Evolutionary conservation across 2,113 vertebrate genomes (phyloP).

Genomic region (Channa argus): DNA sequence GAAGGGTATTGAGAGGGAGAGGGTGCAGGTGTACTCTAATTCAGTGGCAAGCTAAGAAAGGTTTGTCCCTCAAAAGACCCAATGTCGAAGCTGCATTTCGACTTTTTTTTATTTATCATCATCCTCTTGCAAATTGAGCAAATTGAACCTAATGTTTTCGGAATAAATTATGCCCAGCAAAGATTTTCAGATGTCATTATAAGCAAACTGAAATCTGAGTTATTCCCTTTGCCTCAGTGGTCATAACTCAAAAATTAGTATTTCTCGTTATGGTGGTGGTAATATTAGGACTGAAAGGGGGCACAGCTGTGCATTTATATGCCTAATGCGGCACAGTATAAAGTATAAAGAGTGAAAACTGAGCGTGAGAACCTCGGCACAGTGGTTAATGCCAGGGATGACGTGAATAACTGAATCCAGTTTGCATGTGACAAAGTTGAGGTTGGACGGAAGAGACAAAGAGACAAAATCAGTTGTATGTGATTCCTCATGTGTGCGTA

Average conservation of each 20-base stretch:
- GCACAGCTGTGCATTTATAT: background rate
- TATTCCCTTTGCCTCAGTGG: constrained; percentile 7
- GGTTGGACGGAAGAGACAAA: too few species aligned
- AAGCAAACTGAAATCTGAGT: constrained; percentile 1
- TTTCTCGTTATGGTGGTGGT: background rate
- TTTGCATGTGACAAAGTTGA: background rate
- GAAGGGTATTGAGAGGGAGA: too few species aligned
- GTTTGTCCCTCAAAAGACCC: constrained; percentile 23
- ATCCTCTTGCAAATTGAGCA: background rate
- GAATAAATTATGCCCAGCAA: constrained; percentile 17
- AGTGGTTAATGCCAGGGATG: background rate
- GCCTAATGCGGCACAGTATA: background rate
- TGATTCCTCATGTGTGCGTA: background rate
- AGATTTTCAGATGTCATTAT: constrained; percentile 2
- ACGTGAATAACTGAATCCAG: background rate
- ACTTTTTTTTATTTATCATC: background rate
- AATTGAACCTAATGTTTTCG: constrained; percentile 16
- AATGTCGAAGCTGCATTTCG: background rate
- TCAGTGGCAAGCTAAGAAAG: background rate
- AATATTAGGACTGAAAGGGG: background rate
- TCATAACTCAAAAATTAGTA: constrained; percentile 8
- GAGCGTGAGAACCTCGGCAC: background rate
- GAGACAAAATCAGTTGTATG: too few species aligned
- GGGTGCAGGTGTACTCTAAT: background rate
- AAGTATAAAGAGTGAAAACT: background rate